These are phyloP conservation scores for Lerista edwardsae DNA, from an alignment of 2,797 vertebrate genomes.

Conservation along the genomic window DNA sequence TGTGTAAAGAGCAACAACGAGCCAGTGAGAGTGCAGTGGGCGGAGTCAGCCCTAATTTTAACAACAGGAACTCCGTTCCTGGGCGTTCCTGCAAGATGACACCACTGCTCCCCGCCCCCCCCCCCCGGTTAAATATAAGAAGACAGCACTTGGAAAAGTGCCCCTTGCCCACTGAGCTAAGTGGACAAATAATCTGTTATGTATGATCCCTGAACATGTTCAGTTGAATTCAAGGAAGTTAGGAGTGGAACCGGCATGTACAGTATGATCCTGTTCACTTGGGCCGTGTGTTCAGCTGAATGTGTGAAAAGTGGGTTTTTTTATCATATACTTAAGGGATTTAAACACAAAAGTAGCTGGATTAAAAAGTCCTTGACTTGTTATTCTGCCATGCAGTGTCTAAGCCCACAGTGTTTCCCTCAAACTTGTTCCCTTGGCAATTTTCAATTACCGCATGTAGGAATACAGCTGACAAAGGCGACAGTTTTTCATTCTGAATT, in stretches of 20 bases:
- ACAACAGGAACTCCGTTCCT: no score
- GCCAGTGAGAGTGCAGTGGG: no score
- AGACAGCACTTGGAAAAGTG: no score
- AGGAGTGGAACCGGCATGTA: not conserved
- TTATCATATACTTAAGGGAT: not conserved
- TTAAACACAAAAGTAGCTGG: not conserved
- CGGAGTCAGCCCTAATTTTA: no score
- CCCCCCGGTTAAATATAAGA: no score
- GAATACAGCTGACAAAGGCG: conserved; percentile 44
- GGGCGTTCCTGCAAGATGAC: no score
- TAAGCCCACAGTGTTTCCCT: not conserved
- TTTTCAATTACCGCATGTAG: conserved; percentile 34
- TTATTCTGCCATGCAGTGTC: not conserved
- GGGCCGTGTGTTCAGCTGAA: not conserved
- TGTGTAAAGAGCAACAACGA: no score
- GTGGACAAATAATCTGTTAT: no score
- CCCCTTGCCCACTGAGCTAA: no score
- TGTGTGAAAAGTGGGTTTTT: not conserved
- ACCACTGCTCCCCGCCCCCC: no score
- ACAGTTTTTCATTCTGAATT: not conserved
- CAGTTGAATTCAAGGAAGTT: not conserved
- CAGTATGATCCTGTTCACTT: no score
- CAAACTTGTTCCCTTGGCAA: conserved; percentile 51
- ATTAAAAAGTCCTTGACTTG: not conserved
- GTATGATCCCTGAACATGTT: not conserved